phyloP scores from a whole-genome alignment of 1,140 invertebrate species.

The Aporrectodea caliginosa region DNA sequence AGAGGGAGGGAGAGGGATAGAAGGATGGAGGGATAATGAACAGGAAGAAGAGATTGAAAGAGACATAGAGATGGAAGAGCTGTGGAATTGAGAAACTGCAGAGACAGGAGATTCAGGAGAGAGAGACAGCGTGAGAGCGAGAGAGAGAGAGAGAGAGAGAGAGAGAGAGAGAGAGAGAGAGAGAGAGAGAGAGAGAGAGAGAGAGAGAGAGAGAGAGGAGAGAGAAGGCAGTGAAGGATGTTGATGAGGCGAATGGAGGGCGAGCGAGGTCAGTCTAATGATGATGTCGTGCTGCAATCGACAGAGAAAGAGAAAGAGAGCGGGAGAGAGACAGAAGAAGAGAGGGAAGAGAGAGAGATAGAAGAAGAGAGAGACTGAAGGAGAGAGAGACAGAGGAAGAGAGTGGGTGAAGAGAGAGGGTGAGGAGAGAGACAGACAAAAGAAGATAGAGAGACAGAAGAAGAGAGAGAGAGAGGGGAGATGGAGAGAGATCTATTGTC shows the following conservation, averaged over 20 bases:
- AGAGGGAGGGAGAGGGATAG: neutral
- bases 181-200: neutral
- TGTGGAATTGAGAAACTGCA: too few relatives aligned
- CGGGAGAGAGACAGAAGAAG: neutral
- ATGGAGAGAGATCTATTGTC: neutral
- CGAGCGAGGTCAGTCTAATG: neutral
- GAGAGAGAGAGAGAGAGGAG: neutral
- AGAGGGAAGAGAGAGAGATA: neutral
- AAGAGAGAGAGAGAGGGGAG: neutral
- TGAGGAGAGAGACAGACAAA: neutral
- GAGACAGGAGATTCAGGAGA: too few relatives aligned
- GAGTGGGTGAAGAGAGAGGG: neutral
- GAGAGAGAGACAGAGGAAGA: neutral
- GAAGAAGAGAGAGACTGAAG: neutral
- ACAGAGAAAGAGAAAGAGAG: neutral
- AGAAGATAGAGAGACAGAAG: neutral
- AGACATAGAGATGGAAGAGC: neutral
- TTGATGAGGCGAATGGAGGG: too few relatives aligned
- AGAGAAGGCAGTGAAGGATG: too few relatives aligned
- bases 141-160: neutral
- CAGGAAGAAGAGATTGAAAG: neutral
- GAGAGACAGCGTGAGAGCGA: neutral
- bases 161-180: neutral
- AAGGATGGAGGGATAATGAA: neutral
- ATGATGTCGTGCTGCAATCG: neutral